Evolutionary conservation across 1,140 invertebrate genomes (phyloP), one percentile per base, ranked within the genome.

Genomic region (Spodoptera frugiperda): DNA sequence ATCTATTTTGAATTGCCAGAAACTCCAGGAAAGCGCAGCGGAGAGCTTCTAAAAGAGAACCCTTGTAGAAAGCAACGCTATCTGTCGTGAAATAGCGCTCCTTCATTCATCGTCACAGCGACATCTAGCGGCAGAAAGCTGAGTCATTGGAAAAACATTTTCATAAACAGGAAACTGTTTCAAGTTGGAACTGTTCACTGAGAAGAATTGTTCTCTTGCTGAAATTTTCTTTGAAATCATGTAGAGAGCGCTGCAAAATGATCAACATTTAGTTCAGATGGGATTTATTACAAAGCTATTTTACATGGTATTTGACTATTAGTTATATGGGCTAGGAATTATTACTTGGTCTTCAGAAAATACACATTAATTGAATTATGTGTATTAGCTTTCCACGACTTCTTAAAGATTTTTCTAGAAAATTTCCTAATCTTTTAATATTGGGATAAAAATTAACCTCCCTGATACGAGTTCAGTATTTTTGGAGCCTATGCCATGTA

Each of bases 91-190:
- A 39, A 61, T 9, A 33, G 15, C 15, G 11, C 33, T 11, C 14
- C 12, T 12, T 15, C 11, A 3, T 1, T 12, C 15, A 10, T 14
- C 48, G 8, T 8, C 1, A 53, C 65, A 68, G 14, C n/a, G 65
- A 46, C 65, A 68, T 53, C 65, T 68, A 33, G 65, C 21, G 65
- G 65, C 25, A 49, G 49, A 68, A 68, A 68, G 46, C 39, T n/a
- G 39, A n/a, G 53, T 30, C 4, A 14, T 0, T 10, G 48, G 19
- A 25, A 53, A 33, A 53, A n/a, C 65, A 15, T 68, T 21, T 21
- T 10, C 63, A n/a, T n/a, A 49, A 49, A 1, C 17, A 25, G 15
- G 15, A 44, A 65, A 6, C 12, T 15, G 12, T 21, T n/a, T 11
- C 1, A 2, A 65, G 2, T 51, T 49, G 17, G 6, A 11, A 19